Evolutionary conservation across 1,140 invertebrate genomes (phyloP).

Genomic region (Trichonephila clavipes): DNA sequence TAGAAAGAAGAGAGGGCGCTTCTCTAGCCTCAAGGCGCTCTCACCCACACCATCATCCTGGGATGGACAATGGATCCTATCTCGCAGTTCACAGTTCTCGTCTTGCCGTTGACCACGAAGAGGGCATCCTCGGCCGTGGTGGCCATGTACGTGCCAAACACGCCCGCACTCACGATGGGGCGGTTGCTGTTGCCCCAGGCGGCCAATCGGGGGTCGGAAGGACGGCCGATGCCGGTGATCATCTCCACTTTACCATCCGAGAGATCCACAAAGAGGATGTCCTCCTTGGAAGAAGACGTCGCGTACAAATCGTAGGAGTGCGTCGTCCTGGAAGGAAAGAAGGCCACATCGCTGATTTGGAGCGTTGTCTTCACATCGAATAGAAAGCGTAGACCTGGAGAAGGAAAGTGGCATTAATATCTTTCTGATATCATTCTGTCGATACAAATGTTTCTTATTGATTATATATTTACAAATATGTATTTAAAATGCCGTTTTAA

Average conservation of each 20-base stretch:
- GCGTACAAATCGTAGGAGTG: slow-evolving; percentile 91
- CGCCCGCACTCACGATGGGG: slow-evolving; percentile 86
- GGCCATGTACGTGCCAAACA: slow-evolving; percentile 89
- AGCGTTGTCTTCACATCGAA: slow-evolving; percentile 91
- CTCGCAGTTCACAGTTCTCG: slow-evolving; percentile 89
- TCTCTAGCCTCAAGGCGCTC: slow-evolving; percentile 71
- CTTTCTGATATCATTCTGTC: no score
- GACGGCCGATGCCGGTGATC: slow-evolving; percentile 87
- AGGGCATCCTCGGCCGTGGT: slow-evolving; percentile 87
- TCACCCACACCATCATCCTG: slow-evolving; percentile 86
- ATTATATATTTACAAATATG: no score
- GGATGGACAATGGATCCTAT: slow-evolving; percentile 87
- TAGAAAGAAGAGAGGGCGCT: not conserved
- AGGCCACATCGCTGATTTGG: slow-evolving; percentile 89
- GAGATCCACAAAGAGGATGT: slow-evolving; percentile 88
- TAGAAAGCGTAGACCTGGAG: slow-evolving; percentile 85
- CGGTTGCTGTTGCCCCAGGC: slow-evolving; percentile 87
- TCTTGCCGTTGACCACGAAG: slow-evolving; percentile 88
- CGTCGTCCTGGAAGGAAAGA: slow-evolving; percentile 88
- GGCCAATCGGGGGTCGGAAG: slow-evolving; percentile 83
- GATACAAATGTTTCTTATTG: no score
- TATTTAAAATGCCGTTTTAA: no score
- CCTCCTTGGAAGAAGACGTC: slow-evolving; percentile 87
- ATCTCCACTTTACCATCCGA: slow-evolving; percentile 90
- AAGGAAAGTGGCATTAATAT: not conserved